These are phyloP conservation scores for Holothuria glaberrima DNA, from an alignment of 35 echinoderm and acorn worm genomes.

Conservation along the genomic window DNA sequence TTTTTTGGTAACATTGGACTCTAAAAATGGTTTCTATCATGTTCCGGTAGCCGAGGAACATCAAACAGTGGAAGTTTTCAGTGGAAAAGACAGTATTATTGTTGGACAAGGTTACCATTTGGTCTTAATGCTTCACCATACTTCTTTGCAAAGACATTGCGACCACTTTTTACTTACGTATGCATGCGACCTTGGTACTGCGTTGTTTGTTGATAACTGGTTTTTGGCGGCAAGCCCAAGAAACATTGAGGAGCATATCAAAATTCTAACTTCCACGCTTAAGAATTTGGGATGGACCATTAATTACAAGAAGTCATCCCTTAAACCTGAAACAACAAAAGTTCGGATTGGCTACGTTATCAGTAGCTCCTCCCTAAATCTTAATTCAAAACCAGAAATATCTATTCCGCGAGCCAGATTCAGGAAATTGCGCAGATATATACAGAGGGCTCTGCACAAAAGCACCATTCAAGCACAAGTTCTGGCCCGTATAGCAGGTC, in stretches of 20 bases:
- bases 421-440: too few relatives aligned
- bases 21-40: neutral
- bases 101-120: too few relatives aligned
- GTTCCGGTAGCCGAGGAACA: neutral
- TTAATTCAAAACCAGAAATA: neutral
- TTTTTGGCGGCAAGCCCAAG: neutral
- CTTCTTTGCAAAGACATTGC: neutral
- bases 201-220: neutral
- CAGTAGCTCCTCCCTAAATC: too few relatives aligned
- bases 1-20: slow-evolving; percentile 1
- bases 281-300: too few relatives aligned
- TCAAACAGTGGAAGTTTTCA: neutral
- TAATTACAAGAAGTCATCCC: too few relatives aligned
- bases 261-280: neutral
- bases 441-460: too few relatives aligned
- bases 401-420: too few relatives aligned
- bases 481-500: too few relatives aligned
- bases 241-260: too few relatives aligned
- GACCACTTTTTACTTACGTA: neutral
- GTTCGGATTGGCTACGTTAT: neutral
- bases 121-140: slow-evolving; percentile 9
- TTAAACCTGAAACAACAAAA: neutral
- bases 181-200: too few relatives aligned
- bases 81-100: slow-evolving; percentile 13
- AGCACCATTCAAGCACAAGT: too few relatives aligned